Conservation (phyloP, 2,797 vertebrate genomes). For the Tenualosa ilisha region DNA sequence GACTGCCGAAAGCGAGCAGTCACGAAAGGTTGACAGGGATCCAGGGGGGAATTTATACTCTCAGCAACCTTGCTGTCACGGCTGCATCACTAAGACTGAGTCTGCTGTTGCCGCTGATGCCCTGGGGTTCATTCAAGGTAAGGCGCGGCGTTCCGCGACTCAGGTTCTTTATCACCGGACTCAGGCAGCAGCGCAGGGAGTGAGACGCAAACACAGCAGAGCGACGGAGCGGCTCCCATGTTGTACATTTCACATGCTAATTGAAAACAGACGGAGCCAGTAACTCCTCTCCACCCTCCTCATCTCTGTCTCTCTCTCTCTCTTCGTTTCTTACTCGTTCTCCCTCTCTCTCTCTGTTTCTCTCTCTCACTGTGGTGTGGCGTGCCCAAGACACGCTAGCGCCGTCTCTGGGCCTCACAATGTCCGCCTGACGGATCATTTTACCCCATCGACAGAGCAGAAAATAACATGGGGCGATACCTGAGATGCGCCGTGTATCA, state of each 20-base stretch:
- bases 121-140: conserved; percentile 46
- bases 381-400: conserved; percentile 63
- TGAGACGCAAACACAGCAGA: conserved; percentile 42
- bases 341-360: conserved; percentile 29
- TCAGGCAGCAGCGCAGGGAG: not conserved
- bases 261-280: conserved; percentile 74
- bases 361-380: conserved; percentile 51
- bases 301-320: conserved; percentile 49
- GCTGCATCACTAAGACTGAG: not conserved
- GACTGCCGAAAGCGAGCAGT: not conserved
- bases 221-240: conserved; percentile 64
- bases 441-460: conserved; percentile 57
- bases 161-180: conserved; percentile 14
- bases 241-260: conserved; percentile 71
- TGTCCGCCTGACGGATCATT: conserved; percentile 61
- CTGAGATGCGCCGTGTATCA: conserved; percentile 28
- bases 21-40: not conserved
- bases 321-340: not conserved
- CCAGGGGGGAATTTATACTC: conserved; percentile 5
- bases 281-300: conserved; percentile 49
- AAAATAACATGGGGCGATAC: conserved; percentile 47
- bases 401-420: conserved; percentile 59
- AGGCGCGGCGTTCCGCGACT: conserved; percentile 32
- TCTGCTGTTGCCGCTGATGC: conserved; percentile 33
- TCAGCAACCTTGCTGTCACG: not conserved